A percentile compares a stretch with the other conserved stretches of the same genome.
Evolutionary conservation across 2,113 vertebrate species (phyloP).

Genomic region (Python bivittatus): DNA sequence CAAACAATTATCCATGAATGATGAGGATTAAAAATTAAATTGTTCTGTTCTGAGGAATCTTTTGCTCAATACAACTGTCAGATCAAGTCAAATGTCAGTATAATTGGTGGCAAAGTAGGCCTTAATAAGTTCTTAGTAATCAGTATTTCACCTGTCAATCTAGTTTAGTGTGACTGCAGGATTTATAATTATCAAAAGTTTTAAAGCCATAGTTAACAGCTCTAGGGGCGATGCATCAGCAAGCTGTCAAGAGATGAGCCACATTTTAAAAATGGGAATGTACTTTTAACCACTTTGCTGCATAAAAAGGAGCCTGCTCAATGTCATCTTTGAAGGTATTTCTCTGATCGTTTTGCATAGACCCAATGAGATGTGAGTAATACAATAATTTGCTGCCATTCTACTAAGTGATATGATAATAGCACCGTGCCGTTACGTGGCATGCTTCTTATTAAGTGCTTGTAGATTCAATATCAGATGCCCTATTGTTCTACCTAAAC

Average conservation of each 20-base stretch:
- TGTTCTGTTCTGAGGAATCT: constrained; percentile 64
- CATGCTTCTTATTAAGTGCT: constrained; percentile 69
- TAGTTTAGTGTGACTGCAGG: constrained; percentile 72
- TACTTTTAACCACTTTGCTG: constrained; percentile 69
- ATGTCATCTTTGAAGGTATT: constrained; percentile 68
- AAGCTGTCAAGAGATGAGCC: constrained; percentile 68
- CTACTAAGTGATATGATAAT: constrained; percentile 71
- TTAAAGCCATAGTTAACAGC: constrained; percentile 67
- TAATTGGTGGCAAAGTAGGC: constrained; percentile 75
- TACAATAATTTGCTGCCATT: constrained; percentile 71
- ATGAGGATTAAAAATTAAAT: constrained; percentile 63
- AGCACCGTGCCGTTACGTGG: constrained; percentile 65
- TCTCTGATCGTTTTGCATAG: constrained; percentile 60
- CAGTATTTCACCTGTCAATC: constrained; percentile 74
- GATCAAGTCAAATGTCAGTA: constrained; percentile 74
- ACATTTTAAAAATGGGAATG: constrained; percentile 66
- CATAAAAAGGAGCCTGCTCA: constrained; percentile 63
- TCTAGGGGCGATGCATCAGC: constrained; percentile 64
- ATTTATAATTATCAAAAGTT: constrained; percentile 73
- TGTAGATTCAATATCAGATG: constrained; percentile 68
- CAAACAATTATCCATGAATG: constrained; percentile 61
- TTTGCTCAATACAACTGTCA: constrained; percentile 70
- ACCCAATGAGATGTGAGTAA: constrained; percentile 70
- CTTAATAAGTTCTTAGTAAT: constrained; percentile 75
- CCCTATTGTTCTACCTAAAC: constrained; percentile 70